These are phyloP conservation scores for Oncorhynchus gorbuscha DNA, from an alignment of 2,113 vertebrate species.

Conservation along the genomic window DNA sequence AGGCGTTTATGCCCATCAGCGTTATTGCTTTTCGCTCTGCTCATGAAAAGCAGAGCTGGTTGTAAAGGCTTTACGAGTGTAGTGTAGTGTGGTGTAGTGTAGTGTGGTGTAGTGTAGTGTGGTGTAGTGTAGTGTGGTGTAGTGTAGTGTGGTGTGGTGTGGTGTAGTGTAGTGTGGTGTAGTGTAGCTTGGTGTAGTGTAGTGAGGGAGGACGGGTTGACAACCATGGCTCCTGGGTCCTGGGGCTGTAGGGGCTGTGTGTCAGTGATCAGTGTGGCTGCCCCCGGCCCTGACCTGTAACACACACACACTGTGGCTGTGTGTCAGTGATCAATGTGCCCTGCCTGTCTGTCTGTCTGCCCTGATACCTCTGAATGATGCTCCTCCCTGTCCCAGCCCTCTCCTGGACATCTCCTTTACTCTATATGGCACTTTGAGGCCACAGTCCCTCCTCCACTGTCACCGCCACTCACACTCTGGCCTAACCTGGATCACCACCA, in stretches of 20 bases:
- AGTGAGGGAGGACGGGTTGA: constrained; percentile 27
- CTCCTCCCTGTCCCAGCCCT: background rate
- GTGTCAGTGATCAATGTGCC: background rate
- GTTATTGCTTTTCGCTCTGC: constrained; percentile 50
- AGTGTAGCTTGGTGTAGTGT: background rate
- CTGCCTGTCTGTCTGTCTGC: constrained; percentile 11
- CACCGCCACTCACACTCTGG: constrained; percentile 18
- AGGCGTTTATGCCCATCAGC: constrained; percentile 61
- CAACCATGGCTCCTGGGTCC: constrained; percentile 9
- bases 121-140: accelerated
- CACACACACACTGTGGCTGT: no score
- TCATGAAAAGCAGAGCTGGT: constrained; percentile 44
- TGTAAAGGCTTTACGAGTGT: constrained; percentile 36
- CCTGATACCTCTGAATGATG: background rate
- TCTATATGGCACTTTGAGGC: constrained; percentile 71
- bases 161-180: no score
- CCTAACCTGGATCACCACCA: constrained; percentile 24
- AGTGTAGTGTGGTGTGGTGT: no score
- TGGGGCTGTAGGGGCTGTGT: background rate
- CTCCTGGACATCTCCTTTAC: constrained; percentile 44
- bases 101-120: accelerated
- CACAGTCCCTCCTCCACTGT: constrained; percentile 56
- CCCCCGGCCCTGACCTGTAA: background rate
- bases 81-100: constrained; percentile 10
- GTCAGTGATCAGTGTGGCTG: background rate